Evolutionary conservation across 30 jellyfish, hydroid and myxozoan genomes (phyloP).

Genomic region (Mastigias papua): DNA sequence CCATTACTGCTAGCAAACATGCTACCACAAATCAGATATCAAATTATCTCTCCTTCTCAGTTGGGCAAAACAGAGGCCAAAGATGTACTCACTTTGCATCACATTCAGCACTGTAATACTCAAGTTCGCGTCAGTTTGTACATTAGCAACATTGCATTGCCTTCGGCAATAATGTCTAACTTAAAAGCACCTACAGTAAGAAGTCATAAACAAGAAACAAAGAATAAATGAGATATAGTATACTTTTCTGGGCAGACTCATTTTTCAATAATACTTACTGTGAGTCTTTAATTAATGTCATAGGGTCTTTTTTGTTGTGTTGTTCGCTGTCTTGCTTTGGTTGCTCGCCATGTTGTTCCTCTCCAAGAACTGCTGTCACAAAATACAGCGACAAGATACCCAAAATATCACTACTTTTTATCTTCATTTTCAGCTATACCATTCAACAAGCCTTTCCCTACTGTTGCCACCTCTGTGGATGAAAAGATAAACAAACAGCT

Average conservation of each 20-base stretch:
- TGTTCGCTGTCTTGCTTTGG: constrained; percentile 28
- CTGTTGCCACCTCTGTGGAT: not conserved
- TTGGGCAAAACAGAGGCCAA: no score
- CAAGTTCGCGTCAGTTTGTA: no score
- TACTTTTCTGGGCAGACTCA: not conserved
- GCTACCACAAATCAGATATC: no score
- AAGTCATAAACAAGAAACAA: no score
- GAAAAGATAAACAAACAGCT: not conserved
- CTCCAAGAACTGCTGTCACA: constrained; percentile 12
- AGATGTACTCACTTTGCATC: no score
- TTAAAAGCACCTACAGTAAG: no score
- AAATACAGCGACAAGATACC: constrained; percentile 23
- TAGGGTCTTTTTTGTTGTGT: constrained; percentile 41
- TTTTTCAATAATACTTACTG: constrained; percentile 35
- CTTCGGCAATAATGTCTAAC: no score
- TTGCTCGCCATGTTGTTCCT: constrained; percentile 27
- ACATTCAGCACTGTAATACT: no score
- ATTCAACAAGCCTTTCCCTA: not conserved
- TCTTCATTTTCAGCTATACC: constrained; percentile 31
- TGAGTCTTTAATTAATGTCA: constrained; percentile 59
- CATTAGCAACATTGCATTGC: no score
- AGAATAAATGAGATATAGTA: no score
- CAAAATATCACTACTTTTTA: constrained; percentile 2
- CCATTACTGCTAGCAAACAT: no score
- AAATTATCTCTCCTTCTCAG: no score